A percentile compares a stretch with the other conserved stretches of the same genome.
Conservation (phyloP, 2,797 vertebrate genomes). For the Neoniphon sammara region DNA sequence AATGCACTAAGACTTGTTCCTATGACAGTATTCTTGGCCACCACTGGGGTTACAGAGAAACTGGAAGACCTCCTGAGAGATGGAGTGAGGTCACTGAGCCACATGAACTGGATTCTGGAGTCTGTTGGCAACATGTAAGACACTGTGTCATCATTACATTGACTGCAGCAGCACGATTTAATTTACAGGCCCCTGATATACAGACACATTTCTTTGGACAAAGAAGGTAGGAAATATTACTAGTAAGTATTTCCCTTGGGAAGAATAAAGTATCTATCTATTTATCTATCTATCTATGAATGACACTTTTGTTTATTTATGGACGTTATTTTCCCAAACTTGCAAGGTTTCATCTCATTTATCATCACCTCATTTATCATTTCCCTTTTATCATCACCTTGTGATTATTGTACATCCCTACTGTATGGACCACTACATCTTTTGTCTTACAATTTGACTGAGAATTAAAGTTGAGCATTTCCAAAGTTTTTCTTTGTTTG, state of each 20-base stretch:
- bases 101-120: constrained; percentile 32
- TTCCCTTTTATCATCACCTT: not conserved
- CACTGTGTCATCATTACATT: constrained; percentile 16
- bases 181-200: constrained; percentile 28
- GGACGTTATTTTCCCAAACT: too few species aligned
- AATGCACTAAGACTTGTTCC: constrained; percentile 47
- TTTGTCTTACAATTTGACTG: too few species aligned
- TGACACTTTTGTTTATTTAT: constrained; percentile 1
- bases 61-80: constrained; percentile 19
- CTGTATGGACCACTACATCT: too few species aligned
- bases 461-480: too few species aligned
- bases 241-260: not conserved
- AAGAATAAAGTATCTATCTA: too few species aligned
- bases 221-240: not conserved
- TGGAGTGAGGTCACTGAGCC: constrained; percentile 45
- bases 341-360: not conserved
- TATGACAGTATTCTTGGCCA: constrained; percentile 46
- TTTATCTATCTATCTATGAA: too few species aligned
- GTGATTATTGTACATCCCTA: not conserved
- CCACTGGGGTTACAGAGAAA: constrained; percentile 31
- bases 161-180: constrained; percentile 29
- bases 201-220: constrained; percentile 14
- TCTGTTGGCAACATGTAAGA: constrained; percentile 43
- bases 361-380: too few species aligned
- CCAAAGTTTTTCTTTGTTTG: too few species aligned